phyloP scores from a whole-genome alignment of 2,113 vertebrate genomes.

The Siphamia tubifer region DNA sequence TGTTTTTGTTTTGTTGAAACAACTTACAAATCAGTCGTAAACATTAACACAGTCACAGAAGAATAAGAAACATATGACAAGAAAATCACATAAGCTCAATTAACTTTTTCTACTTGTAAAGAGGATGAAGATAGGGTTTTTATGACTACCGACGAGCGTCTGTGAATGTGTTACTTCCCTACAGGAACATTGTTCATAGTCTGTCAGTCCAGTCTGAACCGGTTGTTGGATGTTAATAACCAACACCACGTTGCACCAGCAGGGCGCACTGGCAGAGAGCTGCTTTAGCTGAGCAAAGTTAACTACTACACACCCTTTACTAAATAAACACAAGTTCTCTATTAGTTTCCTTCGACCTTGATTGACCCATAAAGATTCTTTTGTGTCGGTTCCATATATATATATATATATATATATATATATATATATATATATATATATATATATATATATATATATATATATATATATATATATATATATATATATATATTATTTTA shows the following conservation, averaged over 20 bases:
- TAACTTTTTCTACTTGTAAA: not conserved
- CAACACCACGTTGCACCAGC: constrained; percentile 17
- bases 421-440: too few relatives aligned
- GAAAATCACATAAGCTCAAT: not conserved
- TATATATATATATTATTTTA: too few relatives aligned
- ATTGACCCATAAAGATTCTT: too few relatives aligned
- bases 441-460: too few relatives aligned
- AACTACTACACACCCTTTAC: too few relatives aligned
- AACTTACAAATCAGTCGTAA: not conserved
- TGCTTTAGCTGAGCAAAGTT: not conserved
- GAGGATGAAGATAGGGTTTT: not conserved
- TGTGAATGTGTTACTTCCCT: not conserved
- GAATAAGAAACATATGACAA: not conserved
- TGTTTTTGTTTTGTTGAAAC: not conserved
- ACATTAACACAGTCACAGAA: not conserved
- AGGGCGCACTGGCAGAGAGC: constrained; percentile 18
- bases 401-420: too few relatives aligned
- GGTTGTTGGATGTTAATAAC: constrained; percentile 46
- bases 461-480: too few relatives aligned
- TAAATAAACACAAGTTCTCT: too few relatives aligned
- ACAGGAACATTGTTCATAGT: constrained; percentile 26
- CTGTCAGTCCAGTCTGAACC: constrained; percentile 65
- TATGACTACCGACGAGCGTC: not conserved
- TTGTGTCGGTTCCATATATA: too few relatives aligned
- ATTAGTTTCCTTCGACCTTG: too few relatives aligned